Conservation (phyloP, 2,797 vertebrate genomes). For the Gallirallus australis region DNA sequence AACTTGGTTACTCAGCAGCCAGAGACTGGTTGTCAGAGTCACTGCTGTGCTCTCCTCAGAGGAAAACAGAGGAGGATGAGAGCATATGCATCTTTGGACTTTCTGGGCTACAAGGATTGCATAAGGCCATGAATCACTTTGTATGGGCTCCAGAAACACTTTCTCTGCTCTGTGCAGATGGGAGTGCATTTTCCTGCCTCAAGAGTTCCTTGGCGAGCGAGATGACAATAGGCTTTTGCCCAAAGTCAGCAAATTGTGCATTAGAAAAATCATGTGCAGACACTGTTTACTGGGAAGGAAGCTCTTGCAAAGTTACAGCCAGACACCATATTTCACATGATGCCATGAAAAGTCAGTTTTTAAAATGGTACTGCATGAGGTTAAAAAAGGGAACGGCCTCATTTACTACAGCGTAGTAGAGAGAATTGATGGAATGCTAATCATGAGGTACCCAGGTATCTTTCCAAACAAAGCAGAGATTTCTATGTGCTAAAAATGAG, state of each 20-base stretch:
- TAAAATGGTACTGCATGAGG: background rate
- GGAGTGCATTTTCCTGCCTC: background rate
- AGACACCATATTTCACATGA: background rate
- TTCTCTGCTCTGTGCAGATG: background rate
- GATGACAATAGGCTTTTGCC: slow-evolving; percentile 11
- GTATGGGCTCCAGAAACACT: background rate
- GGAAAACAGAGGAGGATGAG: background rate
- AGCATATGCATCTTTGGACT: slow-evolving; percentile 18
- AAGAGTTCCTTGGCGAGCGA: background rate
- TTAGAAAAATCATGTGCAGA: background rate
- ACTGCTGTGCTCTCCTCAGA: slow-evolving; percentile 18
- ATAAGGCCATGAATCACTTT: slow-evolving; percentile 17
- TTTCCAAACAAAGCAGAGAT: background rate
- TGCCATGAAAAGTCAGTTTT: background rate
- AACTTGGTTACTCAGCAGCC: slow-evolving; percentile 39
- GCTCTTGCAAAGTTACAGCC: background rate
- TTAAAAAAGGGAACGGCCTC: background rate
- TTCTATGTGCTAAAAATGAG: background rate
- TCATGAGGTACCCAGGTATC: background rate
- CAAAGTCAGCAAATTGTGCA: background rate
- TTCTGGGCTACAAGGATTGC: background rate
- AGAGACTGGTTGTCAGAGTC: background rate
- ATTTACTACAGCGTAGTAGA: background rate
- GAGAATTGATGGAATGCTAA: background rate
- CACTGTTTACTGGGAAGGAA: background rate